Conservation (phyloP, 2,113 vertebrate genomes). For the Sclerurus mexicanus region DNA sequence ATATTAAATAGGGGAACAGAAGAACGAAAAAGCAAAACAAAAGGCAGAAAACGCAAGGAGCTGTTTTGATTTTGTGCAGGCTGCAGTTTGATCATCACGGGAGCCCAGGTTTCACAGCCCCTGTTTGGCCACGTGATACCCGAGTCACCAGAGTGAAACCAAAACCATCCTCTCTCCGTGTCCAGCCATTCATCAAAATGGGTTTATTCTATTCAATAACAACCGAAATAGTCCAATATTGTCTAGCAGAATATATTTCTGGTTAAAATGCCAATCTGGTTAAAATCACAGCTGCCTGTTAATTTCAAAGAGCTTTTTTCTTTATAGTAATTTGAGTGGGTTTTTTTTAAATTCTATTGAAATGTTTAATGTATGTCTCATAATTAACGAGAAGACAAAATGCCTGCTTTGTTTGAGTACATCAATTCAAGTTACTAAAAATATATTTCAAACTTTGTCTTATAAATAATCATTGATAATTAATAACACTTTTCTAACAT, state of each 20-base stretch:
- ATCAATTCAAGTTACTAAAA: neutral
- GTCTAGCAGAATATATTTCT: neutral
- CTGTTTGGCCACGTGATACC: neutral
- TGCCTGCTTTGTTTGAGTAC: neutral
- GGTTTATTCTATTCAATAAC: neutral
- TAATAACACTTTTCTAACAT: neutral
- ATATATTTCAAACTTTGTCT: neutral
- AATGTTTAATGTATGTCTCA: neutral
- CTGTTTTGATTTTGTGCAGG: neutral
- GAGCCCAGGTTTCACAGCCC: neutral
- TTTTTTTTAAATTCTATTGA: accelerated
- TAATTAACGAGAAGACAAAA: neutral
- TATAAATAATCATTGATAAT: neutral
- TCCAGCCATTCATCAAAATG: neutral
- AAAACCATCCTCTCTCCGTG: neutral
- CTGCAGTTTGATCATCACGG: neutral
- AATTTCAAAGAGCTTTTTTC: neutral
- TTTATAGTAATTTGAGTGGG: neutral
- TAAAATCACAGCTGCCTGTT: neutral
- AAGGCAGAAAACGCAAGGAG: neutral
- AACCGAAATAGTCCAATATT: neutral
- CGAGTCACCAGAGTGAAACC: neutral
- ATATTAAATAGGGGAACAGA: neutral
- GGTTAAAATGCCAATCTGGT: neutral
- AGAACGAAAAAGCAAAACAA: neutral